Conservation (phyloP, 2,113 vertebrate species). For the Melanotaenia duboulayi region DNA sequence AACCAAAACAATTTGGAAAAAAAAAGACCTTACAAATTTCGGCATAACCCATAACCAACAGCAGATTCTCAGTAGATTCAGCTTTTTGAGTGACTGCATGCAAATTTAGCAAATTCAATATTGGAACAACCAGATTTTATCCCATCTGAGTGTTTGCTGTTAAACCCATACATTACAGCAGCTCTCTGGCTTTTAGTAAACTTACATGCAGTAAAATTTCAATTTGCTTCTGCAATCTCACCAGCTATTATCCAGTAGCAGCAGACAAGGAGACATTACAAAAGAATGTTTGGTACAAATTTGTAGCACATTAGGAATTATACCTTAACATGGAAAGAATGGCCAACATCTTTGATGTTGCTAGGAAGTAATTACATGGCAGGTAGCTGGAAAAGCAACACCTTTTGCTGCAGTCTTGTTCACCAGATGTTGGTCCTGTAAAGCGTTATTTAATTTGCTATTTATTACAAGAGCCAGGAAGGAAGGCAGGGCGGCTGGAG, state of each 20-base stretch:
- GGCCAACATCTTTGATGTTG: constrained; percentile 69
- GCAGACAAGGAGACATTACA: constrained; percentile 58
- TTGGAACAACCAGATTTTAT: not conserved
- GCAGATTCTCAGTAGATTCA: no score
- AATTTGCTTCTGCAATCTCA: not conserved
- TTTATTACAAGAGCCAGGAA: constrained; percentile 79
- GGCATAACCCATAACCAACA: no score
- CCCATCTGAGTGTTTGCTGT: not conserved
- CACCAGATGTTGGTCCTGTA: constrained; percentile 73
- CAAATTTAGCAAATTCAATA: no score
- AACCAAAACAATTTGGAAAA: not conserved
- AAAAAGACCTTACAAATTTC: not conserved
- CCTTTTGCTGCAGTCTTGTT: constrained; percentile 59
- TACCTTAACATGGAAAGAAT: constrained; percentile 60
- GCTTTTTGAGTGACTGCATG: no score
- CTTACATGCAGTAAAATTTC: not conserved
- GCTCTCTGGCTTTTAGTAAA: constrained; percentile 6
- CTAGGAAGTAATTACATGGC: constrained; percentile 66
- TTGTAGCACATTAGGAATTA: constrained; percentile 49
- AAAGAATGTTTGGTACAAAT: constrained; percentile 54
- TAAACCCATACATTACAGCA: not conserved
- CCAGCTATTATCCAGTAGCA: constrained; percentile 58
- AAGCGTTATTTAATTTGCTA: constrained; percentile 62
- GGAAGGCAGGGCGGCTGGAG: constrained; percentile 54
- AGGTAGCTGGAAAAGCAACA: constrained; percentile 54